These are phyloP conservation scores for Sepioteuthis lessoniana DNA, from an alignment of 2,888 invertebrate genomes.

Conservation along the genomic window DNA sequence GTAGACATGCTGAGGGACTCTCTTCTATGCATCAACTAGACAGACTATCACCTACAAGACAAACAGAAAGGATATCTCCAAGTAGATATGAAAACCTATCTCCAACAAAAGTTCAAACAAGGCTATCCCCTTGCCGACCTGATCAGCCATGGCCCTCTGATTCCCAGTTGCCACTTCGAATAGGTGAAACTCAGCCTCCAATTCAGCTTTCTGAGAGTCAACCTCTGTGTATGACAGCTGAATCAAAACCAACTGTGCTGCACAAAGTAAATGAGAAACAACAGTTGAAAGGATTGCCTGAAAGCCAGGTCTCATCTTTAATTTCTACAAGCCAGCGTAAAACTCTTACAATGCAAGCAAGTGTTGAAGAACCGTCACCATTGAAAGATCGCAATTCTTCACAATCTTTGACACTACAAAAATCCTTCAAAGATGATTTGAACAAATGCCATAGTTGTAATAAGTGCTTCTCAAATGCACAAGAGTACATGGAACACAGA, in stretches of 20 bases:
- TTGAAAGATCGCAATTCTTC: neutral
- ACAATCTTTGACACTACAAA: neutral
- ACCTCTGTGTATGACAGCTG: neutral
- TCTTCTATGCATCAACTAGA: neutral
- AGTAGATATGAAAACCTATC: neutral
- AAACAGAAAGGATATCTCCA: neutral
- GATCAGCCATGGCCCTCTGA: neutral
- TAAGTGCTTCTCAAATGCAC: constrained; percentile 37
- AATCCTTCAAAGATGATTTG: constrained; percentile 42
- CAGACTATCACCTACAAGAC: neutral
- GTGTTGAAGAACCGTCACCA: neutral
- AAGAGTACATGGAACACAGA: constrained; percentile 4
- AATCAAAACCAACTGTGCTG: neutral
- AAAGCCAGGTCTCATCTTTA: neutral
- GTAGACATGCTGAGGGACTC: neutral
- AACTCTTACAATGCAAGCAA: neutral
- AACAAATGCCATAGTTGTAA: constrained; percentile 35
- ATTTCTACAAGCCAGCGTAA: neutral
- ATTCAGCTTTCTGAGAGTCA: neutral
- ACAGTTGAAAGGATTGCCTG: neutral
- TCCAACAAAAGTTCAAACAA: neutral
- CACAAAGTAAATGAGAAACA: neutral
- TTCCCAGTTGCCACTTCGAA: neutral
- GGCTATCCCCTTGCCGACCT: neutral
- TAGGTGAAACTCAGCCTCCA: neutral